Percentiles rank a stretch among this genome's conserved stretches.
These are phyloP conservation scores for Urocolius indicus DNA, from an alignment of 2,113 vertebrate genomes.

Conservation along the genomic window DNA sequence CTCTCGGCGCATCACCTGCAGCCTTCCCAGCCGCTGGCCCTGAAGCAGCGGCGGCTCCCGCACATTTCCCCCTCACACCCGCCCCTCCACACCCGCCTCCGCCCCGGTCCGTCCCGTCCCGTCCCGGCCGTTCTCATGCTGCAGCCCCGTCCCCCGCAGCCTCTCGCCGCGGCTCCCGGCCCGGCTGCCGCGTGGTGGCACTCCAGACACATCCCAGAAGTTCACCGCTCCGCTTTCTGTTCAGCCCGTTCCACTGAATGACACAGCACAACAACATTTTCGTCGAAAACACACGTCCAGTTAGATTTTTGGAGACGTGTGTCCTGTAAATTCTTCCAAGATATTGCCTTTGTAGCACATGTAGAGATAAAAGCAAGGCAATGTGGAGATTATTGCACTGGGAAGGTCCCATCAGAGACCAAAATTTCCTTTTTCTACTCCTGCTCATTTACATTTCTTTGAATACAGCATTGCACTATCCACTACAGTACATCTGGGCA, in stretches of 20 bases:
- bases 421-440: background rate
- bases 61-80: too few species aligned
- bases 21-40: too few species aligned
- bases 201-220: background rate
- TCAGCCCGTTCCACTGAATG: fast-evolving
- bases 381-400: fast-evolving
- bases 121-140: too few species aligned
- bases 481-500: background rate
- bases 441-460: background rate
- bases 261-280: fast-evolving
- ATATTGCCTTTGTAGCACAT: fast-evolving
- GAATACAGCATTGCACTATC: background rate
- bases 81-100: too few species aligned
- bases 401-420: background rate
- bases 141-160: too few species aligned
- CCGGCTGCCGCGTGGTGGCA: background rate
- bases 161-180: too few species aligned
- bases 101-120: too few species aligned
- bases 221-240: too few species aligned
- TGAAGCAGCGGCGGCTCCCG: too few species aligned
- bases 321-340: fast-evolving
- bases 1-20: too few species aligned
- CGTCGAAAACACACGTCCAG: fast-evolving
- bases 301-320: fast-evolving
- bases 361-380: background rate